These are phyloP conservation scores for Agrypnia vestita DNA, from an alignment of 1,140 invertebrate genomes.

Conservation along the genomic window DNA sequence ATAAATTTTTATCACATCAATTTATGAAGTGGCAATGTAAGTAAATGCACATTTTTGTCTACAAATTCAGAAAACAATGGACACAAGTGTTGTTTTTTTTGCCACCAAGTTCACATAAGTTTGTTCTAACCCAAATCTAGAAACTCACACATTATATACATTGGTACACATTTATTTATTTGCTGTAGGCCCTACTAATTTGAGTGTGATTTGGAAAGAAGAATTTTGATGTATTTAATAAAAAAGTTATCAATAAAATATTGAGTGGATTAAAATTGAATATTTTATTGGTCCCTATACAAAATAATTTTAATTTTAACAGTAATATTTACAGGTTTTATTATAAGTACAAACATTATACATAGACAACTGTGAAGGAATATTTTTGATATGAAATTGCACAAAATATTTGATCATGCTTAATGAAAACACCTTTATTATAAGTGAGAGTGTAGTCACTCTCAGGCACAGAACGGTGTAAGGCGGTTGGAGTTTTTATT, in stretches of 20 bases:
- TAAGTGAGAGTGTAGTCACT: background rate
- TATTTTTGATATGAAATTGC: background rate
- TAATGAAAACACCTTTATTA: background rate
- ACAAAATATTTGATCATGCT: background rate
- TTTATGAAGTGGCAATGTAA: conserved; percentile 47
- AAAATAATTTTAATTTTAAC: conserved; percentile 4
- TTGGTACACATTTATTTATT: background rate
- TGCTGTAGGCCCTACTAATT: background rate
- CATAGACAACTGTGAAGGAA: conserved; percentile 13
- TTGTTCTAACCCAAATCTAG: background rate
- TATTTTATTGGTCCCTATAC: conserved; percentile 14
- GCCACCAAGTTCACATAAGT: conserved; percentile 1
- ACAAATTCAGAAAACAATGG: conserved; percentile 7
- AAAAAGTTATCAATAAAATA: no score
- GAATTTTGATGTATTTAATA: no score
- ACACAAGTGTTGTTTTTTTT: background rate
- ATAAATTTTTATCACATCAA: conserved; percentile 34
- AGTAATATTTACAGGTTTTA: conserved; percentile 21
- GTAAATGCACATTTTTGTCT: conserved; percentile 39
- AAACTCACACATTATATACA: background rate
- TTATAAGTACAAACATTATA: conserved; percentile 10
- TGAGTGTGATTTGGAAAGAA: no score
- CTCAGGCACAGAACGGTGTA: conserved; percentile 35
- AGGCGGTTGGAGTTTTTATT: conserved; percentile 11
- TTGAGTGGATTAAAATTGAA: background rate